These are phyloP conservation scores for Spondyliosoma cantharus DNA, from an alignment of 2,797 vertebrate species.

Conservation along the genomic window DNA sequence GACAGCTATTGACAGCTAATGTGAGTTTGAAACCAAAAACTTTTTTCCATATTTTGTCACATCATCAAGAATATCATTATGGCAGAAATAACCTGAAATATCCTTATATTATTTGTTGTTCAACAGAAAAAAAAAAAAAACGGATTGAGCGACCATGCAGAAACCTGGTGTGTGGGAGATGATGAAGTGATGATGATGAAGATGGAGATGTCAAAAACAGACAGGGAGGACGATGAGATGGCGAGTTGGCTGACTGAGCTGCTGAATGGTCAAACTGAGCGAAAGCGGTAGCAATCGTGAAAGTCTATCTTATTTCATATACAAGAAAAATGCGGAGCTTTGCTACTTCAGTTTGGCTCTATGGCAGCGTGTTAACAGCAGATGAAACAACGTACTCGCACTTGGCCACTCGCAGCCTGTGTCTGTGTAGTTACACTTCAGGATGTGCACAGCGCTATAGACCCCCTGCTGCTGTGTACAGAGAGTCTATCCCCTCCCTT, in stretches of 20 bases:
- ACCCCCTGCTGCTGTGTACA: constrained; percentile 32
- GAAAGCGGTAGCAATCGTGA: not conserved
- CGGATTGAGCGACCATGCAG: not conserved
- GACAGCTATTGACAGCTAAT: too few relatives aligned
- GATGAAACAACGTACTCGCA: constrained; percentile 17
- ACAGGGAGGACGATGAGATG: constrained; percentile 8
- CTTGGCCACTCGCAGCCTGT: constrained; percentile 11
- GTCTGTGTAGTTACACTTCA: constrained; percentile 52
- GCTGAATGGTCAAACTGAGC: constrained; percentile 5
- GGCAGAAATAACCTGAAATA: too few relatives aligned
- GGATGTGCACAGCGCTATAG: constrained; percentile 16
- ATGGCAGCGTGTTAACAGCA: not conserved
- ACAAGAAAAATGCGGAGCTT: not conserved
- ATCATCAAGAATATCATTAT: too few relatives aligned
- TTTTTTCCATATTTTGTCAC: too few relatives aligned
- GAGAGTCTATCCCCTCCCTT: constrained; percentile 17
- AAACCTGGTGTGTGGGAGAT: constrained; percentile 26
- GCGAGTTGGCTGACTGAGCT: constrained; percentile 5
- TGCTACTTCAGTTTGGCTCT: not conserved
- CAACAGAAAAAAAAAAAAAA: constrained; percentile 1
- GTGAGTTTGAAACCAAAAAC: too few relatives aligned
- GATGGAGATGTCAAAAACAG: constrained; percentile 14
- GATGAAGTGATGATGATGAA: constrained; percentile 3
- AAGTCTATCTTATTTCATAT: not conserved
- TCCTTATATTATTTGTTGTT: not conserved